These are phyloP conservation scores for Drosophila sulfurigaster DNA, from an alignment of 1,140 invertebrate species.

Conservation along the genomic window DNA sequence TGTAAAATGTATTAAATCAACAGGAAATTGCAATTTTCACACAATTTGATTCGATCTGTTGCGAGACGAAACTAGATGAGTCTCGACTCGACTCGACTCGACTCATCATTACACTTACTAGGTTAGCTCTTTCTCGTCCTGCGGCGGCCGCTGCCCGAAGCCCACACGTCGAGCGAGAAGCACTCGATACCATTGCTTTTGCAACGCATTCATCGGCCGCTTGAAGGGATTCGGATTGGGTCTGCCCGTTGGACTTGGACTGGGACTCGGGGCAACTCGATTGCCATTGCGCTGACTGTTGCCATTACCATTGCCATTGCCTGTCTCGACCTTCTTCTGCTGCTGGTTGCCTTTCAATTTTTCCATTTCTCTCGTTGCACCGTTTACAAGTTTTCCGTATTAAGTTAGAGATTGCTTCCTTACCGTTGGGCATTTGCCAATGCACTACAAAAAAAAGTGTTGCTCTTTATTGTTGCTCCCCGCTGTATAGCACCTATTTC, in stretches of 20 bases:
- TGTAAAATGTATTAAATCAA: conserved; percentile 79
- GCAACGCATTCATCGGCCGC: conserved; percentile 81
- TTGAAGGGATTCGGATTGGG: conserved; percentile 75
- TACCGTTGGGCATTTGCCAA: conserved; percentile 62
- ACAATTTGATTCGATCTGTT: conserved; percentile 75
- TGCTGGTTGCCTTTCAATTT: conserved; percentile 54
- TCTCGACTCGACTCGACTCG: background rate
- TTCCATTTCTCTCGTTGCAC: conserved; percentile 57
- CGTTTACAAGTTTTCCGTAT: conserved; percentile 75
- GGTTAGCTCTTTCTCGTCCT: conserved; percentile 65
- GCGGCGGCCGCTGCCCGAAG: conserved; percentile 61
- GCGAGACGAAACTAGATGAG: conserved; percentile 1
- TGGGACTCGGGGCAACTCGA: background rate
- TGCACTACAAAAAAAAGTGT: conserved; percentile 47
- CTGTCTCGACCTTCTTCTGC: conserved; percentile 8
- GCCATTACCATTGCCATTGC: conserved; percentile 3
- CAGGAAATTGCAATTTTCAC: conserved; percentile 81
- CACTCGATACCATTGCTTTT: conserved; percentile 83
- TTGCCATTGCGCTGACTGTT: background rate
- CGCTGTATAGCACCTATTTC: conserved; percentile 25
- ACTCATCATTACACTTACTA: conserved; percentile 62
- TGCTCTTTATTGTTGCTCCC: conserved; percentile 43
- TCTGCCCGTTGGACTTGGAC: background rate
- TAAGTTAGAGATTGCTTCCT: conserved; percentile 65
- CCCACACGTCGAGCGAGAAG: conserved; percentile 74